Conservation (phyloP, 2,888 invertebrate species). For the Coenonympha arcania region DNA sequence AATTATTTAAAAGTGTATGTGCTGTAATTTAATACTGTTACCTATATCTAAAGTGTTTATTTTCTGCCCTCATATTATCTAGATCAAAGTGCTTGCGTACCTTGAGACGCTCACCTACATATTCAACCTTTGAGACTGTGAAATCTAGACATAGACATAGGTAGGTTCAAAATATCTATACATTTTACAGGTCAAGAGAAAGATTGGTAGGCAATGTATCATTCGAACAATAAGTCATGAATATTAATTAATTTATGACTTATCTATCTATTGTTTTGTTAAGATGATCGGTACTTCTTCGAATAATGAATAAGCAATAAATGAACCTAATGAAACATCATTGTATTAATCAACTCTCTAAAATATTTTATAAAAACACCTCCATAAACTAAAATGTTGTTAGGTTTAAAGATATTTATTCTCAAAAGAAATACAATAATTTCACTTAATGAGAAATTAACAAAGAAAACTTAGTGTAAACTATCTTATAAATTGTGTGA, state of each 20-base stretch:
- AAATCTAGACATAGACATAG: neutral
- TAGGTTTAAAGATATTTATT: too few relatives aligned
- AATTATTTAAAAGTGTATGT: neutral
- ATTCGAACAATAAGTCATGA: neutral
- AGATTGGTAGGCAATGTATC: neutral
- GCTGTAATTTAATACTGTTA: conserved; percentile 11
- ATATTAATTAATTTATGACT: neutral
- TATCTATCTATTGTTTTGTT: neutral
- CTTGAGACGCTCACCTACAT: conserved; percentile 25
- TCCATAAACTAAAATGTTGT: too few relatives aligned
- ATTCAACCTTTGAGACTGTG: conserved; percentile 15
- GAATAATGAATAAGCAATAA: too few relatives aligned
- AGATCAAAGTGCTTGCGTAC: conserved; percentile 21
- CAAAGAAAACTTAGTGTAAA: too few relatives aligned
- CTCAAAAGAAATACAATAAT: too few relatives aligned
- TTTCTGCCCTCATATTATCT: conserved; percentile 19
- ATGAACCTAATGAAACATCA: too few relatives aligned
- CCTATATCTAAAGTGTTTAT: conserved; percentile 12
- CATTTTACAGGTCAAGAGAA: neutral
- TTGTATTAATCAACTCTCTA: too few relatives aligned
- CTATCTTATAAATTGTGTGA: too few relatives aligned
- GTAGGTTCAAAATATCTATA: neutral
- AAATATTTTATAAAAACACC: too few relatives aligned
- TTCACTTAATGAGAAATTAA: too few relatives aligned
- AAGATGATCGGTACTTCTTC: too few relatives aligned